Percentiles rank a stretch among this genome's conserved stretches.
Evolutionary conservation across 92 coral and sea anemone genomes (phyloP).

Genomic region (Siderastrea radians): DNA sequence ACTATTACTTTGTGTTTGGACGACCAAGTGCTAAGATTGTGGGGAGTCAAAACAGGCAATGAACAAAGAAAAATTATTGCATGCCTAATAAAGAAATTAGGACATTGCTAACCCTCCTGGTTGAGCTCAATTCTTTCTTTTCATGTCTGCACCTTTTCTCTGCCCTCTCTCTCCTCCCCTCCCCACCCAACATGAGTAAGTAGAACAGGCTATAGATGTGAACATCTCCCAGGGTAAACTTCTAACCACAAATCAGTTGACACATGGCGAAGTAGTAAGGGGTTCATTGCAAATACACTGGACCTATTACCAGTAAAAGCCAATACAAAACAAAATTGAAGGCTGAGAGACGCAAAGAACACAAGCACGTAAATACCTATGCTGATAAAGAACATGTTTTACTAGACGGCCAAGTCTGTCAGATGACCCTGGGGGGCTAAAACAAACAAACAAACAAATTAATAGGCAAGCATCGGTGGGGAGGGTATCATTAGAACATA

Average conservation of each 20-base stretch:
- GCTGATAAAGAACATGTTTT: constrained; percentile 90
- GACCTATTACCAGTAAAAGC: background rate
- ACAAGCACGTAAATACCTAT: constrained; percentile 66
- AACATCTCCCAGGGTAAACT: too few species aligned
- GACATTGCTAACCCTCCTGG: too few species aligned
- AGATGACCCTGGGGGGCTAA: constrained; percentile 96
- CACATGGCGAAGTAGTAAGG: background rate
- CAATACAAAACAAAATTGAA: background rate
- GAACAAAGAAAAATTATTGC: background rate
- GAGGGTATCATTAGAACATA: background rate
- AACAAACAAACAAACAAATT: background rate
- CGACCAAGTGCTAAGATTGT: background rate
- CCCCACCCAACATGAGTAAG: too few species aligned
- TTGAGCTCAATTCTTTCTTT: too few species aligned
- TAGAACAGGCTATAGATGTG: too few species aligned
- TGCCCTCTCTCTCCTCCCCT: too few species aligned
- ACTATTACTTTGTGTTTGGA: too few species aligned
- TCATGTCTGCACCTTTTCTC: too few species aligned
- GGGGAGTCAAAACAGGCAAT: background rate
- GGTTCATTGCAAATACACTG: background rate
- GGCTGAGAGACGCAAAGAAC: too few species aligned
- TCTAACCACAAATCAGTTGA: too few species aligned
- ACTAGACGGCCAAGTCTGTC: constrained; percentile 97
- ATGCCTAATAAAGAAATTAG: background rate
- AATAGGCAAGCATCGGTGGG: background rate